phyloP scores from a whole-genome alignment of 2,113 vertebrate genomes.

The Leptocoma aspasia region DNA sequence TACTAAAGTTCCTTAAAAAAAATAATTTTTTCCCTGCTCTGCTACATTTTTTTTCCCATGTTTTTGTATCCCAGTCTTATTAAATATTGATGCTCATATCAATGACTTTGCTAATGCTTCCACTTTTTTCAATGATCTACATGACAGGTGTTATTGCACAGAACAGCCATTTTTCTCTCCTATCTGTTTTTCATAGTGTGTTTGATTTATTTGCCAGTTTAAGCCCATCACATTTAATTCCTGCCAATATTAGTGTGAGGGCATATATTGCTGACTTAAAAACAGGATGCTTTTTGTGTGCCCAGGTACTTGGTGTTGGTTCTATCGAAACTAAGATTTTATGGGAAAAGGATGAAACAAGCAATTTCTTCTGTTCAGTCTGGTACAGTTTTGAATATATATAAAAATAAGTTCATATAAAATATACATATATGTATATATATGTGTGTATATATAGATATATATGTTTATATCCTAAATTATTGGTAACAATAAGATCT shows the following conservation, averaged over 20 bases:
- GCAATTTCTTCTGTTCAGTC: neutral
- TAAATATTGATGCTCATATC: constrained; percentile 13
- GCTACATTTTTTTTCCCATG: neutral
- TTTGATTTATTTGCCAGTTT: constrained; percentile 24
- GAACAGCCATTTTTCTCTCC: constrained; percentile 1
- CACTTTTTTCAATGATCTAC: neutral
- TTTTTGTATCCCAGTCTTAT: neutral
- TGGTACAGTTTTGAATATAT: neutral
- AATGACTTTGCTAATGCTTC: neutral
- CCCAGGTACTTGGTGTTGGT: neutral
- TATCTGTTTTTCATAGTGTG: neutral
- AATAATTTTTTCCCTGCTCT: neutral
- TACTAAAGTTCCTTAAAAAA: neutral
- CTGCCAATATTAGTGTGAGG: neutral
- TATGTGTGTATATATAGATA: too few species aligned
- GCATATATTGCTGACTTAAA: neutral
- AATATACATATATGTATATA: too few species aligned
- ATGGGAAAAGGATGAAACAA: neutral
- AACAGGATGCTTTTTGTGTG: neutral
- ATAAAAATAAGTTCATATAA: neutral
- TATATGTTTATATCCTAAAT: neutral
- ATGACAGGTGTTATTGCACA: constrained; percentile 33
- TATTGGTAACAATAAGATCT: neutral
- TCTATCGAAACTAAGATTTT: neutral
- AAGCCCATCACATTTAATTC: neutral